phyloP scores from a whole-genome alignment of 2,888 invertebrate genomes.

The Tipula helvola region DNA sequence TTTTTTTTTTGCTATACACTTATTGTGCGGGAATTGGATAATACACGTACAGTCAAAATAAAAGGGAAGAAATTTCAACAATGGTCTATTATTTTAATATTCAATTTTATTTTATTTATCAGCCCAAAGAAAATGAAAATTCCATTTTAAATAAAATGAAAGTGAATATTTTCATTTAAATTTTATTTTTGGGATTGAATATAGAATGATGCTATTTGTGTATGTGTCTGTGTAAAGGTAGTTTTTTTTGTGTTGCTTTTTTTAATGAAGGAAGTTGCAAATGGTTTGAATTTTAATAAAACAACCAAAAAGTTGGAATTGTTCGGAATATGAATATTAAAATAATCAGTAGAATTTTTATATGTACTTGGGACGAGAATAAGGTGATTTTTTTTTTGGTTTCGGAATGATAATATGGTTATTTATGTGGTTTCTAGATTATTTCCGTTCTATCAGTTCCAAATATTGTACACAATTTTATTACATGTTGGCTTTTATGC shows the following conservation, averaged over 20 bases:
- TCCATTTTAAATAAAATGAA: background rate
- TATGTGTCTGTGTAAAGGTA: background rate
- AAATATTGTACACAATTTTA: background rate
- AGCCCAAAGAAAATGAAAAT: background rate
- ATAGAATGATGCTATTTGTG: background rate
- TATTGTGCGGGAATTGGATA: too few relatives aligned
- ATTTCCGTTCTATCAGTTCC: background rate
- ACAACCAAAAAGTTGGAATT: background rate
- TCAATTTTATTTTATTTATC: background rate
- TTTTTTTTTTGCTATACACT: too few relatives aligned
- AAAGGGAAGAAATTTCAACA: background rate
- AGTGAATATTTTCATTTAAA: background rate
- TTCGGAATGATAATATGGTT: background rate
- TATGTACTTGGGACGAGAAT: background rate
- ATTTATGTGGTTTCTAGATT: background rate
- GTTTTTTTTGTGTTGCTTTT: background rate
- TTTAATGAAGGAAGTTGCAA: background rate
- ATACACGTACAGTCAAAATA: background rate
- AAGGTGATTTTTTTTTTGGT: background rate
- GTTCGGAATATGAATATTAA: background rate
- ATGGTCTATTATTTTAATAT: background rate
- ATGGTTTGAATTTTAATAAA: background rate
- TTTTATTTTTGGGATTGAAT: background rate
- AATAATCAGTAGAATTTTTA: background rate
- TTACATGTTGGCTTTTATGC: background rate